Base-by-base conservation (phyloP, 2,113 vertebrate species). In the Regulus satrapa region DNA sequence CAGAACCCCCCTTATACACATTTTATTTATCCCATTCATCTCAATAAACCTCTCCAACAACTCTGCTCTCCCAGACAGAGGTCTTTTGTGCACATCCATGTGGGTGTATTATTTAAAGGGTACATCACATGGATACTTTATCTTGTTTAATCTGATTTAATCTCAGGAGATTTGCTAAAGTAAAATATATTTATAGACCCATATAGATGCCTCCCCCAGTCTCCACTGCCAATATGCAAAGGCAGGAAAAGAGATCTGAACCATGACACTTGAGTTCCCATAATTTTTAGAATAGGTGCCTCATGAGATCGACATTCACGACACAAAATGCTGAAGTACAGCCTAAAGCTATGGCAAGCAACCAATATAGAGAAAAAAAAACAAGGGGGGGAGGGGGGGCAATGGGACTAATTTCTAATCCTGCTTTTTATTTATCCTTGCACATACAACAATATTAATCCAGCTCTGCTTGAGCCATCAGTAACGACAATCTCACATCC, bases 141-240 rank as follows among this genome's bases (percentile, higher is more conserved):
- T 96, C 95, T 96, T 55, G 24, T 82, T 97, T 97, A 97, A 96
- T 97, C 96, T 88, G 95, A 95, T 95, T 95, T 97, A 97, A 97
- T 97, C 95, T 92, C 86, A 82, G 36, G 92, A 97, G 92, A 97
- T 97, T 97, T 94, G 82, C 92, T 87, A 19, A 95, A 95, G 76
- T 89, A 89, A 96, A 96, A 94, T 96, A 64, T 93, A 97, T 97
- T 97, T 97, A 97, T 94, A 97, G 93, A 85, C 43, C 67, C 32
- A 94, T 87, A 93, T 58, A 95, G 75, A 72, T 84, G 75, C 41
- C 58, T 88, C 73, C 43, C 18, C 5, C 24, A 31, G 26, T 76
- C 64, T 76, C 84, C 48, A 85, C 36, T 8, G 16, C 55, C 64
- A 85, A 89, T 66, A 91, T 69, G 63, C 51, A 88, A 95, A 94